A percentile compares a stretch with the other conserved stretches of the same genome.
phyloP scores from a whole-genome alignment of 2,113 vertebrate species.

The Bos javanicus region DNA sequence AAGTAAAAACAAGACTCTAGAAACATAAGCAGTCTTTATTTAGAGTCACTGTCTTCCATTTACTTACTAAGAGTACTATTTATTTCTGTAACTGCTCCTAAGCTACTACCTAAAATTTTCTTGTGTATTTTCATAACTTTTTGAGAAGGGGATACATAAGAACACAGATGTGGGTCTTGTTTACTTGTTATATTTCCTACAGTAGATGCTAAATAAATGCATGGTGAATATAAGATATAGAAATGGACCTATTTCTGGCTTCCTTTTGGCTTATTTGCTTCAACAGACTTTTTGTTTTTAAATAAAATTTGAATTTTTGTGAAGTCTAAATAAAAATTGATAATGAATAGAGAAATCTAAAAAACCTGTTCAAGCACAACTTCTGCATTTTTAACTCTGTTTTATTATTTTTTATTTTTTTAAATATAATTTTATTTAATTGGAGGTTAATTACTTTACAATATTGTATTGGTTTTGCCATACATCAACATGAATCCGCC shows the following conservation, averaged over 20 bases:
- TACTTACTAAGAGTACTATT: neutral
- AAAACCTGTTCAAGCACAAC: neutral
- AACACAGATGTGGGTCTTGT: neutral
- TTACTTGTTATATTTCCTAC: neutral
- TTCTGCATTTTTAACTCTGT: neutral
- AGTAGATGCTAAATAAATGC: neutral
- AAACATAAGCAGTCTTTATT: neutral
- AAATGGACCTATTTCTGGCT: neutral
- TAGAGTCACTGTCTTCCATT: neutral
- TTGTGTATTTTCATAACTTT: neutral
- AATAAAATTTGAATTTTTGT: neutral
- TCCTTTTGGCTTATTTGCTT: neutral
- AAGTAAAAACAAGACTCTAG: neutral
- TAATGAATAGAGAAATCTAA: neutral
- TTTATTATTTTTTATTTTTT: too few species aligned
- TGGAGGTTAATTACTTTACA: too few species aligned
- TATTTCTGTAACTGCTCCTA: neutral
- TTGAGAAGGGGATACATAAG: neutral
- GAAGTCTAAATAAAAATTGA: neutral
- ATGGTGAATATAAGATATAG: neutral
- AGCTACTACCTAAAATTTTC: neutral
- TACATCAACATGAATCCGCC: too few species aligned
- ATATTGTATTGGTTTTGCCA: too few species aligned
- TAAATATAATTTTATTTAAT: too few species aligned
- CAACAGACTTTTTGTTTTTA: neutral